Evolutionary conservation across 2,888 invertebrate genomes (phyloP).

Genomic region (Crepidodera aurea): DNA sequence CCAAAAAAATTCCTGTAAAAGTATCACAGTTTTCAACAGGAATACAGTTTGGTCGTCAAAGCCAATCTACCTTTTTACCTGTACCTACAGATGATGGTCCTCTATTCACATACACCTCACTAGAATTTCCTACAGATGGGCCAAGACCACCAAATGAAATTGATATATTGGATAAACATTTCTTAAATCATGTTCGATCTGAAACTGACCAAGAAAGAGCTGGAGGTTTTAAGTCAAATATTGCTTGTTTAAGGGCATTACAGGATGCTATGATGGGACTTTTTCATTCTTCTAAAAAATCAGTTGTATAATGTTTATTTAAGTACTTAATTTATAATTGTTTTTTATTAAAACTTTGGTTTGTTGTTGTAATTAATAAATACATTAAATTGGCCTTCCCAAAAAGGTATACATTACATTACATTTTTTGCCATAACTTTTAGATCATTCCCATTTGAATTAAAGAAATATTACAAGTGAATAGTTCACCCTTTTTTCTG

Average conservation of each 20-base stretch:
- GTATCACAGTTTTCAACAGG: slow-evolving; percentile 86
- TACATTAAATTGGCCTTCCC: too few species aligned
- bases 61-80: slow-evolving; percentile 70
- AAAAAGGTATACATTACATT: too few species aligned
- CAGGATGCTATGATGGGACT: slow-evolving; percentile 88
- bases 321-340: neutral
- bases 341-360: neutral
- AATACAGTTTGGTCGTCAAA: slow-evolving; percentile 78
- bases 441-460: too few species aligned
- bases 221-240: slow-evolving; percentile 84
- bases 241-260: slow-evolving; percentile 86
- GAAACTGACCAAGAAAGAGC: slow-evolving; percentile 81
- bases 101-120: slow-evolving; percentile 73
- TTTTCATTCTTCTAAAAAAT: slow-evolving; percentile 60
- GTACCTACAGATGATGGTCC: slow-evolving; percentile 82
- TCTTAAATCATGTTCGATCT: slow-evolving; percentile 76
- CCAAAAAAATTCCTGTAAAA: slow-evolving; percentile 60
- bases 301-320: neutral
- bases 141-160: slow-evolving; percentile 73
- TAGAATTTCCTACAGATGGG: slow-evolving; percentile 72
- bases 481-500: too few species aligned
- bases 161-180: slow-evolving; percentile 73
- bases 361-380: too few species aligned
- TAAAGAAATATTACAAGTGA: too few species aligned
- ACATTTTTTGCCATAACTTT: too few species aligned